phyloP scores from a whole-genome alignment of 2,888 invertebrate species.

The Meandrusa payeni region DNA sequence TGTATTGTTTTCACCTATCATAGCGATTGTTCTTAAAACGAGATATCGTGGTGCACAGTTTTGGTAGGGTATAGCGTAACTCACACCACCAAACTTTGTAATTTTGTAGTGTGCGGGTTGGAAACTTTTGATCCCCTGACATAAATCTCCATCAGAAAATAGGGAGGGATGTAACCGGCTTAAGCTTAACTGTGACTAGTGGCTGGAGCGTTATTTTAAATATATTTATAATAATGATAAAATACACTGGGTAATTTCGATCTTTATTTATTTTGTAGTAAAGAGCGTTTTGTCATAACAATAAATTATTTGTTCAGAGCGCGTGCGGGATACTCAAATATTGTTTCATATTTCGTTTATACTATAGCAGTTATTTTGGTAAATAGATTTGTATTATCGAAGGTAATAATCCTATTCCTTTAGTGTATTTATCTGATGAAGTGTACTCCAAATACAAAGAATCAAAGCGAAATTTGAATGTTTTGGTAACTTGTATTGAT shows the following conservation, averaged over 20 bases:
- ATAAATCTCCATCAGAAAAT: slow-evolving; percentile 81
- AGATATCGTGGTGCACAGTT: slow-evolving; percentile 50
- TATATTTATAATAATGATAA: slow-evolving; percentile 78
- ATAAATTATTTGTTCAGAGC: slow-evolving; percentile 46
- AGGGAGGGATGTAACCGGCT: slow-evolving; percentile 79
- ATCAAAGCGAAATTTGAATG: background rate
- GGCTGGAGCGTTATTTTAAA: slow-evolving; percentile 73
- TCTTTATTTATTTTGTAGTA: slow-evolving; percentile 66
- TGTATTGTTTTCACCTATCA: no score
- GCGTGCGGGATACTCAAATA: slow-evolving; percentile 57
- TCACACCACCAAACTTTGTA: slow-evolving; percentile 28
- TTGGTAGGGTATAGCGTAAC: slow-evolving; percentile 29
- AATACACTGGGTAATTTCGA: slow-evolving; percentile 72
- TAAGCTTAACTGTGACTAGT: slow-evolving; percentile 79
- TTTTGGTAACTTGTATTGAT: background rate
- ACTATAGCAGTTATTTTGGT: slow-evolving; percentile 49
- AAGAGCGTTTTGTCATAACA: slow-evolving; percentile 65
- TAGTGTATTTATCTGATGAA: slow-evolving; percentile 49
- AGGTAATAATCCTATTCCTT: slow-evolving; percentile 60
- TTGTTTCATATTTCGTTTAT: slow-evolving; percentile 67
- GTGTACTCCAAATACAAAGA: slow-evolving; percentile 20
- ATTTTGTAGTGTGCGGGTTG: slow-evolving; percentile 55
- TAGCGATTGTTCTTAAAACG: slow-evolving; percentile 55
- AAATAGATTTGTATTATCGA: slow-evolving; percentile 67
- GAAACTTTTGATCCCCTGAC: slow-evolving; percentile 79